phyloP scores from a whole-genome alignment of 2,113 vertebrate genomes.

The Empidonax traillii region DNA sequence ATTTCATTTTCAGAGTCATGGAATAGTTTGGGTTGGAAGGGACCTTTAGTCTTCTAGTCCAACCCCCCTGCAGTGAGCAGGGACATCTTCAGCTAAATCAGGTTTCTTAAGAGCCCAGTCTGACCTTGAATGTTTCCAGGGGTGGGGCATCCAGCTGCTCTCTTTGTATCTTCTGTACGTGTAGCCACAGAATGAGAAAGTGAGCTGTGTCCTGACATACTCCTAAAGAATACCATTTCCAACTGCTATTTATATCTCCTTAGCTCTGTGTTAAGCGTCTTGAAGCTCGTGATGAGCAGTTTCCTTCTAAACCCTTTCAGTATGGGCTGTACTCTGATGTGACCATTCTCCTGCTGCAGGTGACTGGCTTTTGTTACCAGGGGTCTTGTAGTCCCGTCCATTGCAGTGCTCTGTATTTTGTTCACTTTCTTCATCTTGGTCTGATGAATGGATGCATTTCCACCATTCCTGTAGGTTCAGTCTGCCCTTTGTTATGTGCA shows the following conservation, averaged over 20 bases:
- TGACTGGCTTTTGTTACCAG: background rate
- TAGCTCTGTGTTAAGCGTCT: background rate
- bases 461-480: background rate
- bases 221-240: background rate
- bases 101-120: background rate
- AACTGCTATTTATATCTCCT: background rate
- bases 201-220: background rate
- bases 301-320: background rate
- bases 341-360: background rate
- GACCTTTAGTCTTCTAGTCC: background rate
- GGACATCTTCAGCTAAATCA: background rate
- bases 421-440: background rate
- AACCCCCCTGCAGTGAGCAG: background rate
- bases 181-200: background rate
- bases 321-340: background rate
- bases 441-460: background rate
- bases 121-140: background rate
- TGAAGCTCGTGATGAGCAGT: background rate
- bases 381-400: accelerated
- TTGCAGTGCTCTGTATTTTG: background rate
- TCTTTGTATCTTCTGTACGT: background rate
- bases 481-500: background rate
- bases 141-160: background rate
- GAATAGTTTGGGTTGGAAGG: background rate
- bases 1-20: background rate